Percentiles rank a stretch among this genome's conserved stretches.
These are phyloP conservation scores for Sturmia bella DNA, from an alignment of 2,888 invertebrate species.

Conservation along the genomic window DNA sequence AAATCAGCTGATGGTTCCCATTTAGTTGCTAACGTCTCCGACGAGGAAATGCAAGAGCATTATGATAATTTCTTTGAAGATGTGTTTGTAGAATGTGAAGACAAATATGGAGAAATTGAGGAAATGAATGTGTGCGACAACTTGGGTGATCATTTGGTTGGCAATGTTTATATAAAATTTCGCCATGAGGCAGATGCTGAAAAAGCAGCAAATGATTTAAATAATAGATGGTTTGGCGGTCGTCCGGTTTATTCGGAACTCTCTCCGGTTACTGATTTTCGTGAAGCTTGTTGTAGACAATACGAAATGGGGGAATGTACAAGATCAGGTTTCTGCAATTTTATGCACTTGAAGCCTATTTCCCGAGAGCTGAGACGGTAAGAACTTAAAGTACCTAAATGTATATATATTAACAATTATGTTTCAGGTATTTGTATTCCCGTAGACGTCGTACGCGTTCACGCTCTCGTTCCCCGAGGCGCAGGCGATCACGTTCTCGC, in stretches of 20 bases:
- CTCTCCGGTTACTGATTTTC: conserved; percentile 99
- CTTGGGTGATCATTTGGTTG: conserved; percentile 98
- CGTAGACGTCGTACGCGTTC: conserved; percentile 84
- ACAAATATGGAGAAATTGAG: conserved; percentile 99
- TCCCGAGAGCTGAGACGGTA: conserved; percentile 95
- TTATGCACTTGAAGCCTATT: conserved; percentile 99
- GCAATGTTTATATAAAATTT: conserved; percentile 99
- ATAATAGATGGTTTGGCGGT: conserved; percentile 99
- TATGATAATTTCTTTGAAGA: conserved; percentile 99
- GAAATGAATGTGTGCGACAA: conserved; percentile 99
- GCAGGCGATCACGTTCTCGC: conserved; percentile 76
- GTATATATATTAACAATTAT: background rate
- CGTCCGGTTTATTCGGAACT: conserved; percentile 98
- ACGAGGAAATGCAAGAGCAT: conserved; percentile 99
- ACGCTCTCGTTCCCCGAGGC: conserved; percentile 80
- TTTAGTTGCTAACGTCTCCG: conserved; percentile 95
- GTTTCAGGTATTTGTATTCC: conserved; percentile 86
- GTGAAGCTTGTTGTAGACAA: conserved; percentile 99
- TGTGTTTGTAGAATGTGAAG: conserved; percentile 99
- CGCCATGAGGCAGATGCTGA: conserved; percentile 99
- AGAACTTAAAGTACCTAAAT: background rate
- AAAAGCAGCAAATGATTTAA: conserved; percentile 97
- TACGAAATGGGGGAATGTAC: conserved; percentile 99
- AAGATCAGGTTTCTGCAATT: conserved; percentile 99
- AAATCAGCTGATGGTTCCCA: conserved; percentile 98